Evolutionary conservation across 1,140 invertebrate species (phyloP).

Genomic region (Pomacea maculata): DNA sequence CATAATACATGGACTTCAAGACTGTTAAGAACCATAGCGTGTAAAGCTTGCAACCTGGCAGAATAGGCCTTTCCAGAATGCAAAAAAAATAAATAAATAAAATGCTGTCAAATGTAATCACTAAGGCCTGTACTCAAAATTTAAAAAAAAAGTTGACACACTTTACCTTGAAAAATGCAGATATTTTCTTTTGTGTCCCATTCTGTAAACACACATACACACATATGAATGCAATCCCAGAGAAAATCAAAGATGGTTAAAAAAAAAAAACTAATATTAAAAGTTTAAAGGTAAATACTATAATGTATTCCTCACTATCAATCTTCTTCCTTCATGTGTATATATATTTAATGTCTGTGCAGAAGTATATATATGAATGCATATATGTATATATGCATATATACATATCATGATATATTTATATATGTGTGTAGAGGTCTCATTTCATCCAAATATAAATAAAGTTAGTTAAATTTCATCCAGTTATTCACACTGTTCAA

Average conservation of each 20-base stretch:
- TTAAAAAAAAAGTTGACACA: not conserved
- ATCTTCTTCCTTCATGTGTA: not conserved
- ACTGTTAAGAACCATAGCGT: too few species aligned
- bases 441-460: not conserved
- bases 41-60: too few species aligned
- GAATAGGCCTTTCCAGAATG: too few species aligned
- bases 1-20: too few species aligned
- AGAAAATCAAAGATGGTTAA: not conserved
- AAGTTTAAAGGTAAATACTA: too few species aligned
- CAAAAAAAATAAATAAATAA: too few species aligned
- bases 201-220: conserved; percentile 10
- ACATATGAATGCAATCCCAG: not conserved
- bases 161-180: conserved; percentile 26
- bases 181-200: conserved; percentile 22
- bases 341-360: not conserved
- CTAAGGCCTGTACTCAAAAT: too few species aligned
- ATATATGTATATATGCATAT: not conserved
- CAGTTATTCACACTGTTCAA: not conserved
- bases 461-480: not conserved
- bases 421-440: not conserved
- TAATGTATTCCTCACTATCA: not conserved
- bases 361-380: not conserved
- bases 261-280: not conserved
- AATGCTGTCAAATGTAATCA: too few species aligned
- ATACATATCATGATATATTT: not conserved